Conservation (phyloP, 2,113 vertebrate species). For the Sminthopsis crassicaudata region DNA sequence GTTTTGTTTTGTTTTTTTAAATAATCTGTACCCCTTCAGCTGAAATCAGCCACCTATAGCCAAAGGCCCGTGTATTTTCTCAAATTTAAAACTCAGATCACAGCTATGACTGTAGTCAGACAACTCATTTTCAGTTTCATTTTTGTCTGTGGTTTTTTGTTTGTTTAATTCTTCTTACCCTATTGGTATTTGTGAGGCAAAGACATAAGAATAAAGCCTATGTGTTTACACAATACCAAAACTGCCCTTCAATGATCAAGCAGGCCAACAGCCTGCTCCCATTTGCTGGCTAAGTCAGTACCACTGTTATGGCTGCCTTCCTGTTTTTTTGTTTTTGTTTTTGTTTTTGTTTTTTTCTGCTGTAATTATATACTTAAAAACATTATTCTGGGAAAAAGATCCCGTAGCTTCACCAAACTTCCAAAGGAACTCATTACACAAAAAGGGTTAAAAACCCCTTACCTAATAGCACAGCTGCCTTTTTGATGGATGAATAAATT, state of each 20-base stretch:
- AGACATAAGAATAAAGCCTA: constrained; percentile 13
- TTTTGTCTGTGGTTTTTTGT: constrained; percentile 18
- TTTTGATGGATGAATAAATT: background rate
- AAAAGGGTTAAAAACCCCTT: background rate
- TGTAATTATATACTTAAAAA: background rate
- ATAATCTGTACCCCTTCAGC: background rate
- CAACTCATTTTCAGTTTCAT: background rate
- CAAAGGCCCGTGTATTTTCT: background rate
- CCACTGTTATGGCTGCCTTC: background rate
- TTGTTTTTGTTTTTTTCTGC: too few species aligned
- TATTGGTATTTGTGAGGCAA: constrained; percentile 26
- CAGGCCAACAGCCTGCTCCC: background rate
- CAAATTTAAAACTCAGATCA: background rate
- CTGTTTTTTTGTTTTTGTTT: background rate
- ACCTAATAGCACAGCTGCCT: background rate
- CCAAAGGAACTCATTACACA: background rate
- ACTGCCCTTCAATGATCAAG: background rate
- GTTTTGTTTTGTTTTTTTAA: background rate
- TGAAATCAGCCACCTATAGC: background rate
- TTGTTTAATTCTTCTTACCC: background rate
- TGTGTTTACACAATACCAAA: background rate
- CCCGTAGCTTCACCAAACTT: background rate
- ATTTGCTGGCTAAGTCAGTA: background rate
- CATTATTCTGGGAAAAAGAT: background rate
- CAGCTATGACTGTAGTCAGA: background rate